Evolutionary conservation across 2,888 invertebrate species (phyloP).

Genomic region (Temnothorax rugatulus): DNA sequence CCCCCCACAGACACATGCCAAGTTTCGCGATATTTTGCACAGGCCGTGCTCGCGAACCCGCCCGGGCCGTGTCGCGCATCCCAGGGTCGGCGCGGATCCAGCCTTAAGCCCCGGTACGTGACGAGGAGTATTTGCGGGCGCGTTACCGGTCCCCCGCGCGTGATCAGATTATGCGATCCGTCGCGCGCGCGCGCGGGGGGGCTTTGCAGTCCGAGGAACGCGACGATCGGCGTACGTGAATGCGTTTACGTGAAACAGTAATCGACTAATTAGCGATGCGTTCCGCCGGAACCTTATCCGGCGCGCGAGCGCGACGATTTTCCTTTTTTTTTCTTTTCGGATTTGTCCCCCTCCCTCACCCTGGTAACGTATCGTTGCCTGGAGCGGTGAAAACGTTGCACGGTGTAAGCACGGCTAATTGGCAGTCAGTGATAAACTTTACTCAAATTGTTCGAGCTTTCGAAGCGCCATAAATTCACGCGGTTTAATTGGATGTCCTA

Average conservation of each 20-base stretch:
- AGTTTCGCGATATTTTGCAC: conserved; percentile 71
- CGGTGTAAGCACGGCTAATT: conserved; percentile 40
- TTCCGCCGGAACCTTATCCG: conserved; percentile 43
- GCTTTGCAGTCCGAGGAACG: conserved; percentile 67
- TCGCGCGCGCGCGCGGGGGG: conserved; percentile 43
- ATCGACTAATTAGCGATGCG: conserved; percentile 70
- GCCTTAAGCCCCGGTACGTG: conserved; percentile 82
- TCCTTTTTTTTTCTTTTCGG: neutral
- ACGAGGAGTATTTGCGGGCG: conserved; percentile 82
- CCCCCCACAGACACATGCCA: neutral
- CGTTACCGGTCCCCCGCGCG: conserved; percentile 79
- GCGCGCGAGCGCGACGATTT: conserved; percentile 1
- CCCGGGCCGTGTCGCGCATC: conserved; percentile 18
- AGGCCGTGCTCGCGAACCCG: conserved; percentile 34
- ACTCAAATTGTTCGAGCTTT: conserved; percentile 48
- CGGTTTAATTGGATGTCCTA: conserved; percentile 43
- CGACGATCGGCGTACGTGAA: conserved; percentile 36
- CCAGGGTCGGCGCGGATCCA: conserved; percentile 62
- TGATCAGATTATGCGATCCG: conserved; percentile 81
- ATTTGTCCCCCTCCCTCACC: neutral
- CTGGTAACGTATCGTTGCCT: neutral
- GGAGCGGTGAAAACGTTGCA: conserved; percentile 30
- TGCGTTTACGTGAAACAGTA: conserved; percentile 49
- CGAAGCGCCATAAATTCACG: conserved; percentile 40
- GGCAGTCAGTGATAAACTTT: conserved; percentile 55